phyloP scores from a whole-genome alignment of 2,888 invertebrate species.

The Chloroclysta siterata region DNA sequence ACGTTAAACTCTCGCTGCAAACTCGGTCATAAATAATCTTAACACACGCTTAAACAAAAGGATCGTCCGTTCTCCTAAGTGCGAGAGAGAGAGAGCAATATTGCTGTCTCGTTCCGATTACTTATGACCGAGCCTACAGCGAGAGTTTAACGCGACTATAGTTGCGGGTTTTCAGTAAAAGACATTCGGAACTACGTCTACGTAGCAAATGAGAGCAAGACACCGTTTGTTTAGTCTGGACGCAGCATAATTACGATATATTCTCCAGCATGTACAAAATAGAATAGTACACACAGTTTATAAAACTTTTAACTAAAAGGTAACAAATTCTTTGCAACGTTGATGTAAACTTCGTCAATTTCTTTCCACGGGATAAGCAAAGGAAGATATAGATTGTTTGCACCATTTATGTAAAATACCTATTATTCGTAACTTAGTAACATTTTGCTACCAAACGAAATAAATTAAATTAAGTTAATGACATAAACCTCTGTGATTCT shows the following conservation, averaged over 20 bases:
- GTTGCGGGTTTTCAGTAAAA: too few relatives aligned
- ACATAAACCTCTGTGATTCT: conserved; percentile 72
- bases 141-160: too few relatives aligned
- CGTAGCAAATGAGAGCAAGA: neutral
- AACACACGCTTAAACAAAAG: too few relatives aligned
- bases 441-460: conserved; percentile 48
- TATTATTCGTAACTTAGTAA: conserved; percentile 30
- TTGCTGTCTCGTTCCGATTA: too few relatives aligned
- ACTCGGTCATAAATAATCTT: too few relatives aligned
- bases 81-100: too few relatives aligned
- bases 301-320: neutral
- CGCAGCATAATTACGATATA: neutral
- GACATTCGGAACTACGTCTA: neutral
- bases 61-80: too few relatives aligned
- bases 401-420: conserved; percentile 18
- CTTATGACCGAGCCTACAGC: too few relatives aligned
- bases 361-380: conserved; percentile 8
- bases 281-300: neutral
- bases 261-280: conserved; percentile 1
- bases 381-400: conserved; percentile 22
- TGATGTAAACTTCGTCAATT: conserved; percentile 3
- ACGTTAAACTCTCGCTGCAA: too few relatives aligned
- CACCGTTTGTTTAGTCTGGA: neutral
- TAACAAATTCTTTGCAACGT: conserved; percentile 4
- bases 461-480: conserved; percentile 67